Base-by-base conservation (phyloP, 2,888 invertebrate species). In the Stenchaetothrips biformis region DNA sequence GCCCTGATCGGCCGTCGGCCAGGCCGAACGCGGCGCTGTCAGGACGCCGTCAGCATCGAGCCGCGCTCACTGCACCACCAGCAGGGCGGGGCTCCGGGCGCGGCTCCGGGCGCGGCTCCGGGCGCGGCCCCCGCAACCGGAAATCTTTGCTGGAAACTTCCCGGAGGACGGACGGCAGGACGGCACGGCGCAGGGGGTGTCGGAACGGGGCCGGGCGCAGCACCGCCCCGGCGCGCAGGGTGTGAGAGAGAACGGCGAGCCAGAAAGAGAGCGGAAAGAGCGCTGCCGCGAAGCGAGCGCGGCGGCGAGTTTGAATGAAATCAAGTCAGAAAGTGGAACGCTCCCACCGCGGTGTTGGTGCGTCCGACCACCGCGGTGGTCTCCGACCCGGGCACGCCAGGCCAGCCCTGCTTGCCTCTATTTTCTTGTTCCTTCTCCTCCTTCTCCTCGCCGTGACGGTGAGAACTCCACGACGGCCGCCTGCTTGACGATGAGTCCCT, bases 141-240 rank as follows among this genome's bases (percentile, higher is more conserved):
- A 74, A 74, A 74, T 74, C 67, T 74, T 21, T n/a, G 67, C 25
- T 74, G 67, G 67, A 74, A 74, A 74, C 67, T 74, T 74, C 67
- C 67, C 67, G 67, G 59, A 16, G 21, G 67, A 74, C 53, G 53
- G 37, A 3, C 53, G 13, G 53, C 16, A 16, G 53, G 53, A 53
- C 67, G 25, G 67, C 21, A 21, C 21, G 6, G 6, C 59, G 16
- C 25, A 18, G 53, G 53, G 53, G 16, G 53, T 13, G 53, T 13
- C 53, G 53, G 67, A 25, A 11, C 67, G 11, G 67, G 67, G 67
- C 67, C 21, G 67, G 67, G 59, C 59, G 37, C 37, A 37, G 37
- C 37, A 4, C 37, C 37, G 16, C 59, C 59, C 13, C 18, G 59
- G 16, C 59, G 59, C 59, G 59, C 59, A 59, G 59, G 18, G 13